Percentiles rank a stretch among this genome's conserved stretches.
Conservation (phyloP, 1,140 invertebrate species). For the Nebria ingens region DNA sequence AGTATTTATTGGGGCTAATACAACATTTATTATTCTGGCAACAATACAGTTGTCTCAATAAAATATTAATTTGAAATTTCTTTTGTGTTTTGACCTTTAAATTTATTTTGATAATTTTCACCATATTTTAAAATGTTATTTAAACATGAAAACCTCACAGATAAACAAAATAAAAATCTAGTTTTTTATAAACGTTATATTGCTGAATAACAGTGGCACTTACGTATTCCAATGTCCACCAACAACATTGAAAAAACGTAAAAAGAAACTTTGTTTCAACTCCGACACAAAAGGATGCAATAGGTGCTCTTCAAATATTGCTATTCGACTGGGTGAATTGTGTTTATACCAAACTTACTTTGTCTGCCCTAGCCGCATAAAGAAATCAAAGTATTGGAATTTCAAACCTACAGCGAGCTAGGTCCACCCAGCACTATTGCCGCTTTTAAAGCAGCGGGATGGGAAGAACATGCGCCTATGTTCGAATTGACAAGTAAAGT, state of each 20-base stretch:
- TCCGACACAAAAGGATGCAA: neutral
- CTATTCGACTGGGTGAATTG: neutral
- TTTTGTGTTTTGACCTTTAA: too few relatives aligned
- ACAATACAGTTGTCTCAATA: too few relatives aligned
- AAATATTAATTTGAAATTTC: too few relatives aligned
- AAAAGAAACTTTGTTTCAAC: constrained; percentile 7
- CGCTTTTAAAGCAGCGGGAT: too few relatives aligned
- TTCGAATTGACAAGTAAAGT: constrained; percentile 4
- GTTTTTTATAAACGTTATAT: too few relatives aligned
- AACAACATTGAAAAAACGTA: neutral
- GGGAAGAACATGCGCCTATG: neutral
- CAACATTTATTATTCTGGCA: too few relatives aligned
- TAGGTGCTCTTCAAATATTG: constrained; percentile 7
- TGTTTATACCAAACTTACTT: constrained; percentile 8
- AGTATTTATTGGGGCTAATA: too few relatives aligned
- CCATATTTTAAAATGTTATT: too few relatives aligned
- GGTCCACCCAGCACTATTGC: too few relatives aligned
- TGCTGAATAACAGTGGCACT: neutral
- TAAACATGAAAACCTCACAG: too few relatives aligned
- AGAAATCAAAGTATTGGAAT: constrained; percentile 9
- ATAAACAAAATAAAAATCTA: too few relatives aligned
- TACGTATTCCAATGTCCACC: neutral
- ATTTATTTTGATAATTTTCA: too few relatives aligned
- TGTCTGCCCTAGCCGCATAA: neutral
- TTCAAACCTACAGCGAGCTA: constrained; percentile 6